Base-by-base conservation (phyloP, 2,888 invertebrate species). In the Perizoma affinitatum region DNA sequence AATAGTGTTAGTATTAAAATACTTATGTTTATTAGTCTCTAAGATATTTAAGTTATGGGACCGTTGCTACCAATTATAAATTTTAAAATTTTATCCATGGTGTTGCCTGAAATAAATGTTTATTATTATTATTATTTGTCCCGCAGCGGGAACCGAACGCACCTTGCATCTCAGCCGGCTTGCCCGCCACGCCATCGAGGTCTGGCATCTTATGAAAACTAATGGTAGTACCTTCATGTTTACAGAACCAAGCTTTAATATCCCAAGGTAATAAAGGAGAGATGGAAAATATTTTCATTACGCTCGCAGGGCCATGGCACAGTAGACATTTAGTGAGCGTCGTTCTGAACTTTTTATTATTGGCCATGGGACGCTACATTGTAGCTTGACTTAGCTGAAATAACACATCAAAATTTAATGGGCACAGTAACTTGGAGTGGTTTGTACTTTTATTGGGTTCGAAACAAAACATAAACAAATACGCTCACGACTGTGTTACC, bases 281-380 rank as follows among this genome's bases (percentile, higher is more conserved):
- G 83, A 84, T 84, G 83, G 83, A 86, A 87, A 87, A 88, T 85
- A 86, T 88, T 88, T 87, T 87, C 87, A 88, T 87, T 86, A 83
- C 84, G 71, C 73, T 73, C 75, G 41, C 72, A 74, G 78, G 81
- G 82, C n/a, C 83, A 76, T 68, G 82, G 75, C 79, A 78, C 72
- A 73, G 74, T 71, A 75, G 77, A 78, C 75, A 71, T 78, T 74
- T 70, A 76, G 72, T 69, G 35, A 61, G 67, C 71, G 71, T 74
- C n/a, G n/a, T n/a, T n/a, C n/a, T 72, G 65, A 79, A 82, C 71
- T 80, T 83, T 83, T 83, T 84, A 80, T 79, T 84, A 82, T 80
- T 65, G n/a, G 40, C 62, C 61, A 63, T 58, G 61, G 61, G 45
- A 49, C 45, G 58, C 53, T 59, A 70, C 68, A 66, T 54, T 70